Conservation (phyloP, 2,797 vertebrate species). For the Myotis vivesi region DNA sequence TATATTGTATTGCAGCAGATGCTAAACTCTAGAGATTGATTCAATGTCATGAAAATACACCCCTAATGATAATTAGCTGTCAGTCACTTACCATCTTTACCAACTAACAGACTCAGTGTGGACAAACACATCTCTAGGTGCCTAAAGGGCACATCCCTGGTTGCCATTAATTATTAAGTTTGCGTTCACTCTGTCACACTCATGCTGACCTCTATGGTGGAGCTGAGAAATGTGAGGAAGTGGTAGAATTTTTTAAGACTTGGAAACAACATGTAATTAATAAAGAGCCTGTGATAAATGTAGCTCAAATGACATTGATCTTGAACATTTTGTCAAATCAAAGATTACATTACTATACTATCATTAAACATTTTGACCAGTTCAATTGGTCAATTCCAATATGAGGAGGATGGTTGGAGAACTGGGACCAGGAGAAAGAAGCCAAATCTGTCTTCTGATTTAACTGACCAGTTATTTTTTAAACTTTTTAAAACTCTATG, state of each 20-base stretch:
- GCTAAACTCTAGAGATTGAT: background rate
- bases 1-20: background rate
- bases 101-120: constrained; percentile 43
- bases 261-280: constrained; percentile 51
- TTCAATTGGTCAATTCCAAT: background rate
- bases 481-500: background rate
- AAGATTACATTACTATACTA: background rate
- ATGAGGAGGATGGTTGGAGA: background rate
- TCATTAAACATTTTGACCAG: background rate
- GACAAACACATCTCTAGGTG: constrained; percentile 1
- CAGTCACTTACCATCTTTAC: background rate
- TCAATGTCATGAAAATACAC: background rate
- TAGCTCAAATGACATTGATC: background rate
- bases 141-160: constrained; percentile 58
- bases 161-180: constrained; percentile 71
- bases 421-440: background rate
- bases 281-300: background rate
- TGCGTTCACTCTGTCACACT: constrained; percentile 34
- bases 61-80: background rate
- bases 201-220: background rate
- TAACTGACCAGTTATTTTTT: background rate
- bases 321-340: background rate
- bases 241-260: constrained; percentile 50
- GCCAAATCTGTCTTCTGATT: background rate
- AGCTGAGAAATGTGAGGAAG: constrained; percentile 18